These are phyloP conservation scores for Amphipoea lucens DNA, from an alignment of 2,888 invertebrate species.

Conservation along the genomic window DNA sequence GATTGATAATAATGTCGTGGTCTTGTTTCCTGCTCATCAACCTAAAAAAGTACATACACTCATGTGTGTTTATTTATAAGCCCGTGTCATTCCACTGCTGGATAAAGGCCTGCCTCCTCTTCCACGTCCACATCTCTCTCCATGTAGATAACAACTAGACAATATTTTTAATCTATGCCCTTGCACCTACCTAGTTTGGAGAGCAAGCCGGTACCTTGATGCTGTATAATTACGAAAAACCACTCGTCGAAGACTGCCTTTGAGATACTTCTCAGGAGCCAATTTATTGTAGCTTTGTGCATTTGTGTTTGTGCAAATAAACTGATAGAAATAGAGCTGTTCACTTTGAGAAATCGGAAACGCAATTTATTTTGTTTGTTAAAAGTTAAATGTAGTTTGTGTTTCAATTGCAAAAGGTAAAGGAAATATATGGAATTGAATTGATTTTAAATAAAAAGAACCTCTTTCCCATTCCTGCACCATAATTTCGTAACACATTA, in stretches of 20 bases:
- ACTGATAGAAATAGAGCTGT: neutral
- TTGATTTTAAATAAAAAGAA: neutral
- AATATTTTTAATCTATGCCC: neutral
- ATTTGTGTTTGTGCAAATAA: neutral
- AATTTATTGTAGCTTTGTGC: constrained; percentile 31
- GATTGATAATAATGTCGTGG: neutral
- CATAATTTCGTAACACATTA: neutral
- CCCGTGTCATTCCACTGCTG: no score
- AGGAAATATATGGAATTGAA: neutral
- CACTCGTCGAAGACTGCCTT: constrained; percentile 4
- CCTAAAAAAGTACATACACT: neutral
- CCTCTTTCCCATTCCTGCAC: neutral
- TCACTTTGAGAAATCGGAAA: constrained; percentile 15
- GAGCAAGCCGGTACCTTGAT: constrained; percentile 17
- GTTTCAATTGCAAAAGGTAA: neutral
- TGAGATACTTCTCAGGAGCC: constrained; percentile 2
- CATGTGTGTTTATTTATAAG: neutral
- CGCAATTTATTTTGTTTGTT: constrained; percentile 7
- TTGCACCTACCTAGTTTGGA: neutral
- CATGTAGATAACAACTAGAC: neutral
- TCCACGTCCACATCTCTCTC: no score
- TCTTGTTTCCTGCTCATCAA: neutral
- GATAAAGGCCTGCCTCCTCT: neutral
- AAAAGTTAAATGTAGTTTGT: neutral
- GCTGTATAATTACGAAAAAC: constrained; percentile 5